phyloP scores from a whole-genome alignment of 2,888 invertebrate species.

The Scrobipalpa atriplicella region DNA sequence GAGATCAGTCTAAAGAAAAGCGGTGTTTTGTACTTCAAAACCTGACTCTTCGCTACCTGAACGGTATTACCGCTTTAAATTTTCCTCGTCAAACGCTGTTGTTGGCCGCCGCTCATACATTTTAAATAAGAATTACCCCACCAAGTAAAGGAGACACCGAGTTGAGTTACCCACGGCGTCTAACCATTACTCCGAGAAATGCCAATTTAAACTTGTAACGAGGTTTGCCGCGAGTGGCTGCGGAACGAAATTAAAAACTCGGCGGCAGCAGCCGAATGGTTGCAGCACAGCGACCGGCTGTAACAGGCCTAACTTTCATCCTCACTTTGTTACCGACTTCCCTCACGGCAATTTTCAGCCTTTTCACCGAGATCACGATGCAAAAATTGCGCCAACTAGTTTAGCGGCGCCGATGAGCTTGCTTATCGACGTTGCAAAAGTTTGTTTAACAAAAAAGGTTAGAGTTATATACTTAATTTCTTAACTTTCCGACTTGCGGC shows the following conservation, averaged over 20 bases:
- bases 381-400: conserved; percentile 44
- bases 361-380: conserved; percentile 54
- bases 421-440: conserved; percentile 8
- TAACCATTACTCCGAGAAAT: conserved; percentile 79
- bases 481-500: not conserved
- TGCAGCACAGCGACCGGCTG: conserved; percentile 55
- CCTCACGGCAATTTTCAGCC: conserved; percentile 60
- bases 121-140: conserved; percentile 75
- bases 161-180: conserved; percentile 67
- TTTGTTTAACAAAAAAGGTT: not conserved
- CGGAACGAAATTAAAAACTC: conserved; percentile 80
- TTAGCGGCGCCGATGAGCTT: conserved; percentile 22
- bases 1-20: too few relatives aligned
- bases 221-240: conserved; percentile 78
- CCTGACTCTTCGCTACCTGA: not conserved
- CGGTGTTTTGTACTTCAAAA: too few relatives aligned
- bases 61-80: not conserved
- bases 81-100: conserved; percentile 39
- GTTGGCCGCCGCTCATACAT: conserved; percentile 62
- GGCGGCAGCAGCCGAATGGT: conserved; percentile 61
- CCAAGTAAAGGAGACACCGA: conserved; percentile 67
- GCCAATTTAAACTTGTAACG: conserved; percentile 82
- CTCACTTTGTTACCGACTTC: conserved; percentile 70
- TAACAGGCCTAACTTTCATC: conserved; percentile 75
- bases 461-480: not conserved